Percentiles rank a stretch among this genome's conserved stretches.
Evolutionary conservation across 2,113 vertebrate species (phyloP).

Genomic region (Eidolon helvum): DNA sequence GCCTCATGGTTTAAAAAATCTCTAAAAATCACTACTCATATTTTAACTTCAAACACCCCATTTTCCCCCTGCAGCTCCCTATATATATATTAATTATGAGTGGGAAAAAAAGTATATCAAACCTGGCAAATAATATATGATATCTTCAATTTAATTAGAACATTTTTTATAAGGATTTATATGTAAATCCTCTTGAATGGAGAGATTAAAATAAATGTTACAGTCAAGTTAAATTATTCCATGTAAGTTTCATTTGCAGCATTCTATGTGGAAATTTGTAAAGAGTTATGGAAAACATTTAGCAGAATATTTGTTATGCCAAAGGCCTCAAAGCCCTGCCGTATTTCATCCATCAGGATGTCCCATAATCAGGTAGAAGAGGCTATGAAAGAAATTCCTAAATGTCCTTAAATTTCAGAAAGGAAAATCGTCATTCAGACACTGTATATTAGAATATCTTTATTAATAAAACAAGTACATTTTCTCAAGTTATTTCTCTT

Average conservation of each 20-base stretch:
- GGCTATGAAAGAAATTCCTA: neutral
- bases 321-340: neutral
- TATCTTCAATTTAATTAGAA: conserved; percentile 66
- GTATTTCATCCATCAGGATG: neutral
- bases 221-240: conserved; percentile 53
- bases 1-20: conserved; percentile 44
- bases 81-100: conserved; percentile 72
- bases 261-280: neutral
- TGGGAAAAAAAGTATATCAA: conserved; percentile 52
- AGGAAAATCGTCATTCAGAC: neutral
- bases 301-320: conserved; percentile 4
- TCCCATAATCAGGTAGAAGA: neutral
- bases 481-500: conserved; percentile 18
- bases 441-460: neutral
- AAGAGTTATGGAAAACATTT: neutral
- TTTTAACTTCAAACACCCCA: conserved; percentile 58
- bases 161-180: neutral
- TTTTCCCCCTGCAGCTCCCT: conserved; percentile 28
- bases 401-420: neutral
- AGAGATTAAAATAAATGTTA: conserved; percentile 70
- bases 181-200: conserved; percentile 60
- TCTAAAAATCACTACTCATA: conserved; percentile 51
- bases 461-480: conserved; percentile 5
- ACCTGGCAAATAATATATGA: conserved; percentile 53
- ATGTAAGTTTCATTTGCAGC: conserved; percentile 44